phyloP scores from a whole-genome alignment of 2,113 vertebrate genomes.

The Lichenostomus cassidix region DNA sequence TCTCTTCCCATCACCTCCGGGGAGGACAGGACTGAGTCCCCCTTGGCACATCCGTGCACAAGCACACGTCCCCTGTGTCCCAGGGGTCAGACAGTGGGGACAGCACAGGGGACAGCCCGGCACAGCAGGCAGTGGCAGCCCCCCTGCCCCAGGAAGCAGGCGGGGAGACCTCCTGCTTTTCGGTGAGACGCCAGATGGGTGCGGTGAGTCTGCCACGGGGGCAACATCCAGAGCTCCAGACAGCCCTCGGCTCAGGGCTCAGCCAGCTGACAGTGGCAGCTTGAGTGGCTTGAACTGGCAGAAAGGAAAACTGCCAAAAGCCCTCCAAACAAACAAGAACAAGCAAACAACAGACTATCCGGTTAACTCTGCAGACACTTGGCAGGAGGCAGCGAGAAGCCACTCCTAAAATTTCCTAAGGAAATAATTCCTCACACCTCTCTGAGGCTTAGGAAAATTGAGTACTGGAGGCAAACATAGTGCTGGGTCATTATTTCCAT shows the following conservation, averaged over 20 bases:
- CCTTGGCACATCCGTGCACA: accelerated
- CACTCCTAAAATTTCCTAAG: slow-evolving; percentile 5
- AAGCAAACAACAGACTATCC: neutral
- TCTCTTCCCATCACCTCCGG: neutral
- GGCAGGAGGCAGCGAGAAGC: neutral
- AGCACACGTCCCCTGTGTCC: neutral
- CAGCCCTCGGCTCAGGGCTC: neutral
- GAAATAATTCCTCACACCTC: slow-evolving; percentile 37
- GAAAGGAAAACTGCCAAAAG: slow-evolving; percentile 38
- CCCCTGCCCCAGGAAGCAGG: neutral
- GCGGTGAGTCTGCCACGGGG: neutral
- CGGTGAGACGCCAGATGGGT: neutral
- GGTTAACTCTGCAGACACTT: neutral
- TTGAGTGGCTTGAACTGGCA: slow-evolving; percentile 46
- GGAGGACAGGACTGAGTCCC: neutral
- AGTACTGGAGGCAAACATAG: neutral
- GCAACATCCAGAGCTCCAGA: neutral
- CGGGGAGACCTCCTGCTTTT: neutral
- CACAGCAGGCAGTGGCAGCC: too few relatives aligned
- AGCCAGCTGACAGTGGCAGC: slow-evolving; percentile 34
- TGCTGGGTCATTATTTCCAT: neutral
- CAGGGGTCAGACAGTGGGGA: neutral
- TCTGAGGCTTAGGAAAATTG: neutral
- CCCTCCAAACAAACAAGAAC: slow-evolving; percentile 39
- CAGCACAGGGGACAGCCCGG: neutral